These are phyloP conservation scores for Rattus norvegicus DNA, from an alignment of 2,113 vertebrate genomes.

Conservation along the genomic window GRCr8 NC_086034.1:31176501-31177000, in stretches of 20 bases:
- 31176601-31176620: background rate
- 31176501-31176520: background rate
- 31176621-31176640: background rate
- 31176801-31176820: background rate
- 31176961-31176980: background rate
- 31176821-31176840: background rate
- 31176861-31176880: background rate
- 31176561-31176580: background rate
- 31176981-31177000: background rate
- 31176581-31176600: background rate
- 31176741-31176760: background rate
- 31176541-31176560: background rate
- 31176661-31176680: background rate
- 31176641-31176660: background rate
- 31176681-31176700: background rate
- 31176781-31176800: background rate
- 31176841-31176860: background rate
- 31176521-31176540: background rate
- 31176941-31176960: background rate
- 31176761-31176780: too few species aligned
- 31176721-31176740: too few species aligned
- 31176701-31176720: background rate
- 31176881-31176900: background rate
- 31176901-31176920: background rate
- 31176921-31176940: background rate